Evolutionary conservation across 37 sponge, comb jelly and placozoan genomes (phyloP), one percentile per base, ranked within the genome.

Genomic region (Aphrocallistes beatrix): DNA sequence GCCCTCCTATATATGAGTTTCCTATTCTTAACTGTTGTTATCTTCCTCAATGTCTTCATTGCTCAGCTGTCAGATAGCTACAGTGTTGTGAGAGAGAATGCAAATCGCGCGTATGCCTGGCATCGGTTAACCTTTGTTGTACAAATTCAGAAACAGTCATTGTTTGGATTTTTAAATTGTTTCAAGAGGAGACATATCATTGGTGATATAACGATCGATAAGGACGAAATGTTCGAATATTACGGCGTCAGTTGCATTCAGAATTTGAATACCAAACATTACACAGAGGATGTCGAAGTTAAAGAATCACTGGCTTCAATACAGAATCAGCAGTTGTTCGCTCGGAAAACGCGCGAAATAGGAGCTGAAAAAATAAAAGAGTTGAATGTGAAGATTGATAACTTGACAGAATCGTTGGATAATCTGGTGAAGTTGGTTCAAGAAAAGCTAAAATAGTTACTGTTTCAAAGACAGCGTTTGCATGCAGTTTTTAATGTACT

Each of bases 21-120:
- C 75, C 75, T 60, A 60, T 60, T 60, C 75, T 30, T 60, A 21
- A 60, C 75, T 6, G 21, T 60, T 28, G 75, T 60, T 60, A 30
- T 60, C 28, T 60, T 25, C 34, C 34, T 60, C 6, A 21, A 60
- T 13, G 75, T 60, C 28, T 60, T 60, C 34, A 60, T 28, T 60
- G 75, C 75, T 60, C 75, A 60, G 75, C 75, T 60, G n/a, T 32
- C 75, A 60, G 34, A 60, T 28, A 60, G 28, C 25, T 60, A 60
- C 75, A 13, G 75, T 32, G n/a, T 60, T 32, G 75, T 60, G 10
- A 60, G 34, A 13, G 3, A 60, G 75, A 60, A 60, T 13, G 75
- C 75, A 32, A 30, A 60, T 25, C 25, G 34, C 32, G n/a, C 75
- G 3, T 60, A 32, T 60, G 75, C 75, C 10, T 60, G 75, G 75